Base-by-base conservation (phyloP, 2,797 vertebrate genomes). In the Rallus crepitans region DNA sequence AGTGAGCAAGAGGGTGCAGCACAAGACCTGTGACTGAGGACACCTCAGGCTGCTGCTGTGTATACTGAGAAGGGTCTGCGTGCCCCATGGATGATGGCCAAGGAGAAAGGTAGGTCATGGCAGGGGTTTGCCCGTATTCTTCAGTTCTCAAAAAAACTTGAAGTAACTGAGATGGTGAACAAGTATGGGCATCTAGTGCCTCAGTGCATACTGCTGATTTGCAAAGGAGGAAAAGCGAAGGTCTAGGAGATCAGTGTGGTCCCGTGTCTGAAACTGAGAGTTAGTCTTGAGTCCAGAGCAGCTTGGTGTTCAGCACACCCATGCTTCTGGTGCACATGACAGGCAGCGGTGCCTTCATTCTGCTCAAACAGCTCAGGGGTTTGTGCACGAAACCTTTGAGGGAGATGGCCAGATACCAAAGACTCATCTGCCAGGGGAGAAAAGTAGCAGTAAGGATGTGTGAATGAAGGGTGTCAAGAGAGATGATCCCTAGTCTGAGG, bases 321-420 rank as follows among this genome's bases (percentile, higher is more conserved):
- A 2, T 40, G 23, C n/a, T 69, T 52, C 52, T 70, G 35, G 40
- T 61, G 70, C 5, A 12, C 0, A 0, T 9, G 21, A 31, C 21
- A 79, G 65, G 37, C 50, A 76, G n/a, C 40, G 37, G 7, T 33
- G 7, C 9, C n/a, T 71, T 61, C 16, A 27, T 66, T 40, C 28
- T 68, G 19, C 53, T 75, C 53, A 68, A 88, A 78, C 6, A 39
- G 6, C 37, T 61, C 31, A 25, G 52, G 28, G 7, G 4, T 27
- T 66, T 17, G 7, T 4, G 27, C 37, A 48, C 1, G 1, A 79
- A 69, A 61, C 16, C 18, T 79, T 71, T 6, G 9, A 57, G 20
- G 33, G 60, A 3, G 4, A 31, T 56, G n/a, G 11, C 21, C 24
- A 73, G 68, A 18, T 23, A 60, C 17, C 18, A 31, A 92, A 82